Conservation (phyloP, 2,113 vertebrate species). For the Dipodomys stephensi region DNA sequence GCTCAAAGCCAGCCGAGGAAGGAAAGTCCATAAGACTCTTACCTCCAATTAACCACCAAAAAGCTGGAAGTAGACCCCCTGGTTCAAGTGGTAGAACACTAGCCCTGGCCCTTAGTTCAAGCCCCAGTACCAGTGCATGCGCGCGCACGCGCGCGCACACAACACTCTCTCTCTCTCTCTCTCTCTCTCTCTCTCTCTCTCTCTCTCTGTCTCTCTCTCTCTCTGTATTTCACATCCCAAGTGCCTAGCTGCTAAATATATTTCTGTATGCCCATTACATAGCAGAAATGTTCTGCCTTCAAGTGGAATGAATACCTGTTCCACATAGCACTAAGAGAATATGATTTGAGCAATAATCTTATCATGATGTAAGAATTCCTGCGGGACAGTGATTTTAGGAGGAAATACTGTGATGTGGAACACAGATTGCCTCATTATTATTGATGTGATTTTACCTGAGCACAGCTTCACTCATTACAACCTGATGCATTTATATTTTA, state of each 20-base stretch:
- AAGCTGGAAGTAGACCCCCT: no score
- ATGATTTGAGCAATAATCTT: neutral
- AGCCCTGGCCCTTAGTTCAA: no score
- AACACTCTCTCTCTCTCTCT: no score
- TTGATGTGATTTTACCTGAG: neutral
- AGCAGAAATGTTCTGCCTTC: neutral
- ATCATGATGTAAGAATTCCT: constrained; percentile 41
- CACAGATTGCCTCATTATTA: constrained; percentile 9
- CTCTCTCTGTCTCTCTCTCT: no score
- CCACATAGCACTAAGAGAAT: neutral
- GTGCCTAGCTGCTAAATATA: neutral
- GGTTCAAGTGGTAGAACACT: no score
- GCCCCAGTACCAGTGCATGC: no score
- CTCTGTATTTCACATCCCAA: neutral
- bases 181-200: no score
- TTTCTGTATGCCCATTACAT: no score
- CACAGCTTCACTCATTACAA: neutral
- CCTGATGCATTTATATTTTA: neutral
- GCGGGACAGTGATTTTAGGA: neutral
- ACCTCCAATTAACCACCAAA: no score
- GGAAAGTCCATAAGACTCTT: no score
- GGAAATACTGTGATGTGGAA: neutral
- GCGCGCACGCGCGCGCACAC: no score
- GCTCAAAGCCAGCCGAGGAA: no score
- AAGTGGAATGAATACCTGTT: neutral